Percentiles rank a stretch among this genome's conserved stretches.
Evolutionary conservation across 2,797 vertebrate genomes (phyloP).

Genomic region (Thalassophryne amazonica): DNA sequence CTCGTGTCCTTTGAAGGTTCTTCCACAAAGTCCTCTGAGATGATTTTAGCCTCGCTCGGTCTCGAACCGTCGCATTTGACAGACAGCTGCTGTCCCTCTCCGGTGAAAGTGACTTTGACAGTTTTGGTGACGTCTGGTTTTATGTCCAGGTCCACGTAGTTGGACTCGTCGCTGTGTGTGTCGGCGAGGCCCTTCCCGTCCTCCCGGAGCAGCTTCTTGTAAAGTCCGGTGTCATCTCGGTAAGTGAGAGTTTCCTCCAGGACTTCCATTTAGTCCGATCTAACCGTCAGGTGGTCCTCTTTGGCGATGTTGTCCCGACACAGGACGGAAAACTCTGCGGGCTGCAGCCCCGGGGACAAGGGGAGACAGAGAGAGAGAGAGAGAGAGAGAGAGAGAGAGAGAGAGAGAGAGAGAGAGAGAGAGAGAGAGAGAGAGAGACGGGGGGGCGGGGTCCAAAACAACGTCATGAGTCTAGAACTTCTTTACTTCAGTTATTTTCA

Average conservation of each 20-base stretch:
- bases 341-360: conserved; percentile 14
- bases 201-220: conserved; percentile 72
- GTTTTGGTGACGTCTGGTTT: conserved; percentile 63
- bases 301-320: conserved; percentile 72
- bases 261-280: conserved; percentile 79
- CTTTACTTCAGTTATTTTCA: too few species aligned
- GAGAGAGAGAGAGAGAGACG: conserved; percentile 6
- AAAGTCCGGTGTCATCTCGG: conserved; percentile 73
- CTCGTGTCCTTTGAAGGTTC: conserved; percentile 25
- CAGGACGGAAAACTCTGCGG: conserved; percentile 76
- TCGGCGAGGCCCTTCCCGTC: conserved; percentile 35
- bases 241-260: conserved; percentile 77
- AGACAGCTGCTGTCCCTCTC: conserved; percentile 67
- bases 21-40: conserved; percentile 20
- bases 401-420: conserved; percentile 10
- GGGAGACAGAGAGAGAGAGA: conserved; percentile 6
- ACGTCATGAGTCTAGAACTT: too few species aligned
- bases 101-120: conserved; percentile 73
- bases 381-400: conserved; percentile 9
- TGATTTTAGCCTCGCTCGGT: conserved; percentile 24
- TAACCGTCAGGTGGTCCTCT: conserved; percentile 69
- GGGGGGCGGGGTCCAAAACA: conserved; percentile 37
- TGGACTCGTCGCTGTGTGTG: conserved; percentile 67
- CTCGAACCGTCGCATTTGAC: conserved; percentile 56
- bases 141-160: conserved; percentile 79